Percentiles rank a stretch among this genome's conserved stretches.
Evolutionary conservation across 2,113 vertebrate genomes (phyloP).

Genomic region (Sapayoa aenigma): DNA sequence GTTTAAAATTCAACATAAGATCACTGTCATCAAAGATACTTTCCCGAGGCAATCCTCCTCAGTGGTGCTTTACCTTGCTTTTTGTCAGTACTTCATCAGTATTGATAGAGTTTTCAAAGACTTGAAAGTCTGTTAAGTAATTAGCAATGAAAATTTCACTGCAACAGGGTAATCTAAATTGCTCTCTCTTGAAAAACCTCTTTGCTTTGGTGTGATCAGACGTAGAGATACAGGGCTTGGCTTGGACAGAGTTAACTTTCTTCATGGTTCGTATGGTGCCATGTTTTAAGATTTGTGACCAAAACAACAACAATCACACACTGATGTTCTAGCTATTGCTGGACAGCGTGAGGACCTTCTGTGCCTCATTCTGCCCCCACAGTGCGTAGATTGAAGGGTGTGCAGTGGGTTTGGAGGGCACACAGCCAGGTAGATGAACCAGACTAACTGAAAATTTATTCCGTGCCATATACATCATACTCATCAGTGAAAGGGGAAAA

Average conservation of each 20-base stretch:
- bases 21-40: neutral
- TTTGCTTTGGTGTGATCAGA: neutral
- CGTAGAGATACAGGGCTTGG: neutral
- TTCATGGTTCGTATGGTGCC: neutral
- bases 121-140: neutral
- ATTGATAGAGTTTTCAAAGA: neutral
- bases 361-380: neutral
- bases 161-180: neutral
- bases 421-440: rapidly evolving
- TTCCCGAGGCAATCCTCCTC: neutral
- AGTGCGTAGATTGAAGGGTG: neutral
- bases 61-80: neutral
- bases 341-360: neutral
- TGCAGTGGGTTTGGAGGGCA: neutral
- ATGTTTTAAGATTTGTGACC: neutral
- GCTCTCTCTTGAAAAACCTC: neutral
- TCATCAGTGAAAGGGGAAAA: neutral
- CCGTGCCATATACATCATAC: too few relatives aligned
- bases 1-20: neutral
- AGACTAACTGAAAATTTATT: neutral
- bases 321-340: neutral
- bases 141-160: neutral
- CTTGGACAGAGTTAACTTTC: neutral
- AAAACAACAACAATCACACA: neutral
- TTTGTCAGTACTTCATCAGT: neutral